These are phyloP conservation scores for Papilio polytes DNA, from an alignment of 1,140 invertebrate species.

Conservation along the genomic window DNA sequence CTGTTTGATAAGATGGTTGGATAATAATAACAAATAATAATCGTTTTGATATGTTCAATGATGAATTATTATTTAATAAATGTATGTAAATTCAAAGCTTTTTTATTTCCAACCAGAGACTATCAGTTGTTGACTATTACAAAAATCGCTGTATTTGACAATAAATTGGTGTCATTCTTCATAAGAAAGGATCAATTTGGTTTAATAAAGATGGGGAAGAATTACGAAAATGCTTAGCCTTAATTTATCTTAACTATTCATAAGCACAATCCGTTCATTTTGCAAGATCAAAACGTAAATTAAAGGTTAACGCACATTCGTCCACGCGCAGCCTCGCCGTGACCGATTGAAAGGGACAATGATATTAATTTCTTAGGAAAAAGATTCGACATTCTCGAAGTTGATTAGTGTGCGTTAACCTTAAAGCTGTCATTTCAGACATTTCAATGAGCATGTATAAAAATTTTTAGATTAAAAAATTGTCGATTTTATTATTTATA, in stretches of 20 bases:
- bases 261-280: conserved; percentile 4
- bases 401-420: no score
- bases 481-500: neutral
- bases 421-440: neutral
- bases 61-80: neutral
- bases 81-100: neutral
- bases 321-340: no score
- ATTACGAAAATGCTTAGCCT: conserved; percentile 8
- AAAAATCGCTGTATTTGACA: neutral
- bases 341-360: no score
- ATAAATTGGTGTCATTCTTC: neutral
- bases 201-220: neutral
- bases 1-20: conserved; percentile 10
- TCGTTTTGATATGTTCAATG: conserved; percentile 1
- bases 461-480: neutral
- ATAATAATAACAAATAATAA: neutral
- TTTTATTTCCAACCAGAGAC: neutral
- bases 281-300: neutral
- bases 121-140: neutral
- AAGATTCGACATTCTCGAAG: no score
- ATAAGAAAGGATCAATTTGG: neutral
- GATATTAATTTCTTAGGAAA: no score
- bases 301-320: no score
- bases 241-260: conserved; percentile 17
- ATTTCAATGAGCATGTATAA: neutral